Base-by-base conservation (phyloP, 2,888 invertebrate species). In the Cerceris ruficornis region DNA sequence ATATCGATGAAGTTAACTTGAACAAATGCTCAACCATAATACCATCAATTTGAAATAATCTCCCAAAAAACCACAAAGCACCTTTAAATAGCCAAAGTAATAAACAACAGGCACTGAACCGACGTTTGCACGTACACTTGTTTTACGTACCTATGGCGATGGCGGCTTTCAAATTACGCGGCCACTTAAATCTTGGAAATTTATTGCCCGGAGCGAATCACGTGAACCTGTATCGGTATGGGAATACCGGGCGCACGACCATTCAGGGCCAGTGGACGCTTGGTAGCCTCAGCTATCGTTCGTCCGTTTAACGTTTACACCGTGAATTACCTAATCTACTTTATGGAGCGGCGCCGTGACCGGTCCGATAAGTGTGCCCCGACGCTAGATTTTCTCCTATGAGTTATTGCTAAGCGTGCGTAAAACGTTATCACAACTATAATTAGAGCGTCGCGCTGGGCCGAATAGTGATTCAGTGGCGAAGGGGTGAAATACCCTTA, bases 361-460 rank as follows among this genome's bases (percentile, higher is more conserved):
- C 81, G 65, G 61, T 59, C 79, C 87, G 88, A 87, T 88, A 88
- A 88, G 84, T 87, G 79, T 69, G 70, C 69, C 68, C 67, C 73
- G 72, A 82, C 81, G 82, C 81, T 82, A 86, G 84, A 86, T 87
- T 89, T 89, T 87, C 81, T 61, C 74, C 83, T 84, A 86, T 86
- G 88, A 89, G 74, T 89, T 88, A 87, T 79, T 80, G 84, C 76
- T 70, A 82, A 87, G 84, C 86, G 85, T 83, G 85, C 84, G 85
- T 88, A 87, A 89, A 88, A 86, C 88, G 88, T 87, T 90, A 89
- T 90, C 90, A 81, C 82, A 58, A 61, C 80, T 73, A 83, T 87
- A 89, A 90, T 90, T 90, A 90, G 86, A 88, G 86, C 85, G 84
- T 88, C 87, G 88, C 87, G 87, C 82, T 68, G 77, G 57, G 61